phyloP scores from a whole-genome alignment of 2,797 vertebrate genomes.

The Peromyscus nudipes region DNA sequence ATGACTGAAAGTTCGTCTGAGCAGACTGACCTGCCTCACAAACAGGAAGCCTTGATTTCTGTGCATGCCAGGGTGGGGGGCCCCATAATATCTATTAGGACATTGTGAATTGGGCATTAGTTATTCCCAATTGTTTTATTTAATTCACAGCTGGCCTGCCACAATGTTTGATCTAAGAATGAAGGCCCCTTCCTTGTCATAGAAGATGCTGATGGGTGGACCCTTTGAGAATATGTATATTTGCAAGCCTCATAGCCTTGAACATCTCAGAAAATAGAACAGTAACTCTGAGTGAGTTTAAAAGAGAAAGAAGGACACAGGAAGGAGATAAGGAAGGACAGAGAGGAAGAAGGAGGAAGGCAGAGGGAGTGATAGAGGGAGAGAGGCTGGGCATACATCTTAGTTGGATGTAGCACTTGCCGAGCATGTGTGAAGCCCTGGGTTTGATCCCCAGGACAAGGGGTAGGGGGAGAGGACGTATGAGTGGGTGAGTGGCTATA shows the following conservation, averaged over 20 bases:
- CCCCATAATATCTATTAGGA: constrained; percentile 41
- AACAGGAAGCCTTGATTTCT: constrained; percentile 43
- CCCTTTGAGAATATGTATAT: constrained; percentile 24
- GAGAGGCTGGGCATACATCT: neutral
- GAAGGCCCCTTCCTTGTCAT: neutral
- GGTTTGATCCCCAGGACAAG: neutral
- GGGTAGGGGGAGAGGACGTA: neutral
- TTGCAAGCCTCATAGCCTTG: neutral
- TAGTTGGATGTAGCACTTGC: neutral
- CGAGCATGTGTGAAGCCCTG: neutral
- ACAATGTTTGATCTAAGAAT: constrained; percentile 59
- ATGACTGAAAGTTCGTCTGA: neutral
- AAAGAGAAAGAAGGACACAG: neutral
- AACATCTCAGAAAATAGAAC: neutral
- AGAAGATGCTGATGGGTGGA: neutral
- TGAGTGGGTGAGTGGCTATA: neutral
- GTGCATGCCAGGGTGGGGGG: neutral
- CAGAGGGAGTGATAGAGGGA: fast-evolving
- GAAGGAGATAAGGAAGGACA: neutral
- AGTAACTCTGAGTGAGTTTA: neutral
- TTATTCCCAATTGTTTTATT: constrained; percentile 47
- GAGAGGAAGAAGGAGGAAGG: neutral
- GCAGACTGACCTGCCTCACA: neutral
- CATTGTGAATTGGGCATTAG: constrained; percentile 3
- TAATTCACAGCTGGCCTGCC: neutral